These are phyloP conservation scores for Microcebus murinus DNA, from an alignment of 2,113 vertebrate genomes.

Conservation along the genomic window DNA sequence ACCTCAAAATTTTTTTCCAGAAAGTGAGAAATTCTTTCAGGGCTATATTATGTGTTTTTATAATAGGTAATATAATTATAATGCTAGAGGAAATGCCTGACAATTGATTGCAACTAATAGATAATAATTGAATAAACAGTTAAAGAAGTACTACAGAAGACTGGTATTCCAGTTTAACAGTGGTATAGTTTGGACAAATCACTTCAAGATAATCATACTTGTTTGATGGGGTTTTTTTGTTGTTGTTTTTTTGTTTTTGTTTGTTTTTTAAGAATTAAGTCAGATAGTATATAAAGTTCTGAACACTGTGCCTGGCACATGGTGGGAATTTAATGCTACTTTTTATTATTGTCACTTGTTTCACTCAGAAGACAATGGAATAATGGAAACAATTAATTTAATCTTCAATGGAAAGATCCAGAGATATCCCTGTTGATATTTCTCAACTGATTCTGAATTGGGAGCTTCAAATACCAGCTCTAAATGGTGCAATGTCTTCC, in stretches of 20 bases:
- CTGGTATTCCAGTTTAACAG: not conserved
- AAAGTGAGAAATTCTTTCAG: not conserved
- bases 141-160: not conserved
- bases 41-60: no score
- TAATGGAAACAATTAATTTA: not conserved
- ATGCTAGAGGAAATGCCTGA: not conserved
- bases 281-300: not conserved
- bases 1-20: not conserved
- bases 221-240: not conserved
- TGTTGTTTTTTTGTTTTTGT: not conserved
- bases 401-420: not conserved
- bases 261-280: slow-evolving; percentile 12
- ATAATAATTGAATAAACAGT: not conserved
- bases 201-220: not conserved
- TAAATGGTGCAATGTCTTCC: not conserved
- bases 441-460: not conserved
- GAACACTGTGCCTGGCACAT: not conserved
- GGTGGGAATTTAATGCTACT: not conserved
- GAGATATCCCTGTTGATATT: not conserved
- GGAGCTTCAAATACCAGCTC: not conserved
- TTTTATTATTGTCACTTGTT: not conserved
- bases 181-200: not conserved
- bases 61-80: not conserved
- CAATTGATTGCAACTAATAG: not conserved
- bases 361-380: not conserved